A percentile compares a stretch with the other conserved stretches of the same genome.
Conservation (phyloP, 2,113 vertebrate species). For the Psilopogon haemacephalus region DNA sequence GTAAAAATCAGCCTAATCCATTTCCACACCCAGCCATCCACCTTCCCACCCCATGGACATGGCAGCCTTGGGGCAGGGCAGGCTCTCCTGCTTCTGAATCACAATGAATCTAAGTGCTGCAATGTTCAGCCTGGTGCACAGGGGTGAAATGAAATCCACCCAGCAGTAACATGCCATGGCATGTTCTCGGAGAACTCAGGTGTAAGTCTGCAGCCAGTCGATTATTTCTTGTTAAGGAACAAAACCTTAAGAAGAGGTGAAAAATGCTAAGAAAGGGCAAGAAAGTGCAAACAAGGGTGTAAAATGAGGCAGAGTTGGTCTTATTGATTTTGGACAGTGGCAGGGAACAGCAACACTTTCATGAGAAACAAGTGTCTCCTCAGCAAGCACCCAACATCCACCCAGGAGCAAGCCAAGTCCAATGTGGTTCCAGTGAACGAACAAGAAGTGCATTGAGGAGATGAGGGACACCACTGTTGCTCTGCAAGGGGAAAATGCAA, state of each 20-base stretch:
- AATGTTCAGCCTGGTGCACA: neutral
- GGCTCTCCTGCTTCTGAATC: slow-evolving; percentile 25
- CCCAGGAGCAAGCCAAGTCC: neutral
- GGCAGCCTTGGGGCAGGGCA: neutral
- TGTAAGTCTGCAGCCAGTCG: neutral
- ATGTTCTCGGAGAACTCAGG: neutral
- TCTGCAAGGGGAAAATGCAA: neutral
- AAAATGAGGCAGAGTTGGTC: neutral
- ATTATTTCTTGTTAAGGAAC: neutral
- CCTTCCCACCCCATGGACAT: neutral
- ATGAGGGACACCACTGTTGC: neutral
- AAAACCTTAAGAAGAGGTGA: neutral
- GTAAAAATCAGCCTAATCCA: neutral
- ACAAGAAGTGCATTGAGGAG: neutral
- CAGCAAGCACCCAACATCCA: neutral
- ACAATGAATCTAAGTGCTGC: neutral
- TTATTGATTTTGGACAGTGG: neutral
- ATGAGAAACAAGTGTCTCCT: neutral
- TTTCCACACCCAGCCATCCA: neutral
- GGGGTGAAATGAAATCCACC: neutral
- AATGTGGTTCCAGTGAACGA: accelerated
- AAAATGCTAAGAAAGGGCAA: neutral
- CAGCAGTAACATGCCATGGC: neutral
- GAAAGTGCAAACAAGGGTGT: neutral
- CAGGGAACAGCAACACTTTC: neutral